Evolutionary conservation across 2,888 invertebrate species (phyloP), one percentile per base, ranked within the genome.

Genomic region (Epistrophella euchroma): DNA sequence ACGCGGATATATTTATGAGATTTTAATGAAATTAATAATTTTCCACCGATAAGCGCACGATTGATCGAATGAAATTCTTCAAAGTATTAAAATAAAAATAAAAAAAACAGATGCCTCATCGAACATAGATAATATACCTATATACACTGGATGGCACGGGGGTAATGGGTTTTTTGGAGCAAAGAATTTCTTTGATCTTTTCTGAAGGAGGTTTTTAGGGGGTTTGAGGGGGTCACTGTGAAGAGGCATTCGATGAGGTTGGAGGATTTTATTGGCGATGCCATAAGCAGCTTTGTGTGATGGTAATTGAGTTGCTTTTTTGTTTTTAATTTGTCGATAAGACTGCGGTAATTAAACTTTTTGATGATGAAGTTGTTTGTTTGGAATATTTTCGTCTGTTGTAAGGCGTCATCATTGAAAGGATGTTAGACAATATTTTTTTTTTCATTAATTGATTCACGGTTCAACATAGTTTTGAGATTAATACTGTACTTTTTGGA

Each of bases 11-110:
- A 86, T 86, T 86, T 86, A 86, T 78, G 86, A 86, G 86, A 74
- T 86, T 86, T 86, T 82, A 86, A 86, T 82, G 86, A 86, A 86
- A 86, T 86, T 82, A 86, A 78, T 86, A 86, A 86, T 86, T 78
- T 86, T 86, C 86, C 81, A 86, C 86, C 82, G 86, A 86, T 86
- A 86, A 86, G 82, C 58, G 32, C 47, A 35, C 35, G 35, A 56
- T 74, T 70, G 86, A 82, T 81, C 62, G 72, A 85, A 77, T 81
- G 81, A 81, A 85, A 85, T 81, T 77, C 68, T 43, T 55, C 35
- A 17, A 62, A 64, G 52, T 47, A 19, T 2, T 35, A 2, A 43
- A 47, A 47, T 64, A 19, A 43, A 25, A 73, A 43, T 25, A 43
- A 25, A 73, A 47, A 70, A 78, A 78, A 71, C 77, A 78, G 71